Evolutionary conservation across 2,113 vertebrate genomes (phyloP), one percentile per base, ranked within the genome.

Genomic region (Burhinus bistriatus): DNA sequence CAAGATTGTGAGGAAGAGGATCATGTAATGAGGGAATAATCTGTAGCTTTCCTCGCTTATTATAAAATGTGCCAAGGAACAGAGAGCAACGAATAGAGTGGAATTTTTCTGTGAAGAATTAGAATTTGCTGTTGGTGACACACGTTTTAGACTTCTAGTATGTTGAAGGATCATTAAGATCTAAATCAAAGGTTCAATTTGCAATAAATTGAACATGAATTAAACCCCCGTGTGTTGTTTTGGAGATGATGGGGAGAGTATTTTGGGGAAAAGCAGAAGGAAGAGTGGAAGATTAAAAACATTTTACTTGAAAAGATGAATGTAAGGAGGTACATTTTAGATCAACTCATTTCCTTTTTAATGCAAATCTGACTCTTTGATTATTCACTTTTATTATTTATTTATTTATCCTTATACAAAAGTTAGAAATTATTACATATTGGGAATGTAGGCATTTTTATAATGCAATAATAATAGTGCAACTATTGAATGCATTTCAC

Each of bases 341-440:
- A 90, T 94, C 7, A 70, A 86, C 49, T 92, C 7, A 20, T 72
- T 87, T 94, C 52, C 61, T 95, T 95, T 96, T 77, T 82, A 91
- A 88, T 96, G 87, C 84, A 94, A 91, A 91, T 90, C n/a, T 66
- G 58, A 59, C 80, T 87, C 42, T 87, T 66, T 91, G 87, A 72
- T 89, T 95, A 73, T 89, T 94, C 85, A 75, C 34, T 69, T 75
- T 15, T 78, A 64, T 93, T 94, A 83, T 90, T 93, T 91, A 84
- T 83, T 83, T 83, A 76, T 94, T 89, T 89, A 70, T 84, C 58
- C 30, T 64, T 57, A 65, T 20, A 65, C 20, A 51, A 65, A 89
- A 89, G 52, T 89, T 91, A 87, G 25, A 76, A 58, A 94, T 80
- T 47, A 65, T 30, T 47, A 30, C 15, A n/a, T 84, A 10, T 69